These are phyloP conservation scores for Drosophila ficusphila DNA, from an alignment of 1,140 invertebrate species.

Conservation along the genomic window DNA sequence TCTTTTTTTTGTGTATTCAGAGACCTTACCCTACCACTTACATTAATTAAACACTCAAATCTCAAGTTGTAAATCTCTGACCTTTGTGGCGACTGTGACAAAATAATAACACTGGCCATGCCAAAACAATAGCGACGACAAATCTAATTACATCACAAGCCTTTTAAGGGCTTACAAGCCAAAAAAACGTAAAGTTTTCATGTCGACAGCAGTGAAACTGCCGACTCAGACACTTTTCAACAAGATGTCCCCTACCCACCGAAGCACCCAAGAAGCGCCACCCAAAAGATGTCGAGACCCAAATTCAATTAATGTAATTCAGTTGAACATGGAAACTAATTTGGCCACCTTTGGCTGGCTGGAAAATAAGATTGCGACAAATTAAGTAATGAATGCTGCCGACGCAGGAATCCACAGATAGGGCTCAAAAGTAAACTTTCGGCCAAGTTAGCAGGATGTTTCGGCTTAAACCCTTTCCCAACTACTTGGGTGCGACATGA, in stretches of 20 bases:
- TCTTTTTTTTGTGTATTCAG: too few species aligned
- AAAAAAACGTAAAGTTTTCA: constrained; percentile 35
- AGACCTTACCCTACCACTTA: too few species aligned
- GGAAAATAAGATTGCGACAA: constrained; percentile 26
- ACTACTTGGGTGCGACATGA: neutral
- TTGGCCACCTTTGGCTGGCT: constrained; percentile 37
- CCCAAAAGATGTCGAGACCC: constrained; percentile 14
- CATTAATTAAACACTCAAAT: constrained; percentile 2
- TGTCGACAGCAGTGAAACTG: constrained; percentile 37
- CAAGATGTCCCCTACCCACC: neutral
- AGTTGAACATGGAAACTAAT: constrained; percentile 36
- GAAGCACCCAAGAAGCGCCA: neutral
- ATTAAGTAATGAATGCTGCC: constrained; percentile 37
- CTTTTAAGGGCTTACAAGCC: constrained; percentile 25
- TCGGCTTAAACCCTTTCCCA: constrained; percentile 1
- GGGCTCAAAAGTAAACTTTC: constrained; percentile 1
- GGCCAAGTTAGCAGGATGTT: constrained; percentile 9
- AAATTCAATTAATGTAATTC: constrained; percentile 50
- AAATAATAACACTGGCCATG: constrained; percentile 20
- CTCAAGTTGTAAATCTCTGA: neutral
- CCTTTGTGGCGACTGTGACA: constrained; percentile 12
- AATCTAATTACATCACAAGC: constrained; percentile 44
- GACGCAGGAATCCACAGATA: neutral
- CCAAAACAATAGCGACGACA: constrained; percentile 21
- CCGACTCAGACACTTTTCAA: constrained; percentile 31